phyloP scores from a whole-genome alignment of 2,113 vertebrate genomes.

The Trematomus loennbergii region DNA sequence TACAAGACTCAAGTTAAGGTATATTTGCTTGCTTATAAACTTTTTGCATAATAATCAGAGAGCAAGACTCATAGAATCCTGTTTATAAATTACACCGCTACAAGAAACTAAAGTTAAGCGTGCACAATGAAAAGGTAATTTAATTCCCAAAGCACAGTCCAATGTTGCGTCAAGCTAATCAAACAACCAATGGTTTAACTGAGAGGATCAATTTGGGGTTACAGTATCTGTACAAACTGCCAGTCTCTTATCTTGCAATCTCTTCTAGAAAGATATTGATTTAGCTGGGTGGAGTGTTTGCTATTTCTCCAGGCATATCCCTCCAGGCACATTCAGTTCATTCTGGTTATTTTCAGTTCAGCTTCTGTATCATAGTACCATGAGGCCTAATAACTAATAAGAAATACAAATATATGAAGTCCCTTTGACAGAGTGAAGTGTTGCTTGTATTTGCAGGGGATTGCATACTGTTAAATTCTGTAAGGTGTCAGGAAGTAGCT shows the following conservation, averaged over 20 bases:
- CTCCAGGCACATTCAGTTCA: constrained; percentile 32
- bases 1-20: neutral
- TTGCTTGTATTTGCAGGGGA: neutral
- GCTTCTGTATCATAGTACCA: constrained; percentile 18
- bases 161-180: constrained; percentile 34
- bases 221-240: constrained; percentile 8
- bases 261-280: constrained; percentile 55
- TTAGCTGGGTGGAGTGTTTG: constrained; percentile 43
- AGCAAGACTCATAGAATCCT: neutral
- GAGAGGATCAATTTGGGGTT: constrained; percentile 6
- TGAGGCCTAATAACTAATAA: neutral
- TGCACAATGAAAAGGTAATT: neutral
- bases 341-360: constrained; percentile 26
- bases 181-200: neutral
- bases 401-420: neutral
- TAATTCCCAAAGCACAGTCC: neutral
- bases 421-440: neutral
- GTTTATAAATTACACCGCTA: neutral
- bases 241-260: constrained; percentile 10
- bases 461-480: neutral
- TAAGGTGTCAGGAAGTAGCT: neutral
- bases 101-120: constrained; percentile 1
- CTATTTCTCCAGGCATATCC: constrained; percentile 49
- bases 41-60: neutral
- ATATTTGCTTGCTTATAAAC: neutral